These are phyloP conservation scores for Microcebus tavaratra DNA, from an alignment of 2,113 vertebrate species.

Conservation along the genomic window DNA sequence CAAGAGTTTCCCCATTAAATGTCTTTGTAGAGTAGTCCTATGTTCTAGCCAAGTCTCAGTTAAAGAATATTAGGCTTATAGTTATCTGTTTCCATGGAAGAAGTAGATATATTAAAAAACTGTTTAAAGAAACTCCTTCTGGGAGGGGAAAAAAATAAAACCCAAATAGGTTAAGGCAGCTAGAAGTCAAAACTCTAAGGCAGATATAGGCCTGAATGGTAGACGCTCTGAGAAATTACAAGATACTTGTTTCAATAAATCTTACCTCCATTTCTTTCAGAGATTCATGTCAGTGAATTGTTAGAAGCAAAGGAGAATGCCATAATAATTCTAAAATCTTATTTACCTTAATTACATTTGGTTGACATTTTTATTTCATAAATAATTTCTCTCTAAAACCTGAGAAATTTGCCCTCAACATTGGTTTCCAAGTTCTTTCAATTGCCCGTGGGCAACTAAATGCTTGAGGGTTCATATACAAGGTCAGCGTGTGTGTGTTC, in stretches of 20 bases:
- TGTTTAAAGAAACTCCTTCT: not conserved
- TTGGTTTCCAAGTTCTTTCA: not conserved
- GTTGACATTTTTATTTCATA: not conserved
- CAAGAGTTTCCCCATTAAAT: not conserved
- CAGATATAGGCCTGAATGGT: not conserved
- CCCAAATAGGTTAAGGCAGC: not conserved
- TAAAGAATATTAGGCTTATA: not conserved
- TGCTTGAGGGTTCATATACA: not conserved
- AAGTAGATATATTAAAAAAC: not conserved
- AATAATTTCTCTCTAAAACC: not conserved
- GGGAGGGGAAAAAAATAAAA: not conserved
- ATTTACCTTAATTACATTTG: not conserved
- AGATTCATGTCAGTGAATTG: not conserved
- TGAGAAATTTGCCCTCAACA: not conserved
- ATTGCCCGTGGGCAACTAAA: not conserved
- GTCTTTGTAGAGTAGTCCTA: not conserved
- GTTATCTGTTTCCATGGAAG: not conserved
- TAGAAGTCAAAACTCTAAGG: not conserved
- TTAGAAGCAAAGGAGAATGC: not conserved
- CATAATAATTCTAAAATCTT: not conserved
- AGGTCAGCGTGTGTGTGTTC: not conserved
- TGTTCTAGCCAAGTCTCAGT: not conserved
- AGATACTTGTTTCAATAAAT: not conserved
- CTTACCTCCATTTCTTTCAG: not conserved
- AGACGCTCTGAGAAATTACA: constrained; percentile 1